These are phyloP conservation scores for Philaethria dido DNA, from an alignment of 2,888 invertebrate species.

Conservation along the genomic window DNA sequence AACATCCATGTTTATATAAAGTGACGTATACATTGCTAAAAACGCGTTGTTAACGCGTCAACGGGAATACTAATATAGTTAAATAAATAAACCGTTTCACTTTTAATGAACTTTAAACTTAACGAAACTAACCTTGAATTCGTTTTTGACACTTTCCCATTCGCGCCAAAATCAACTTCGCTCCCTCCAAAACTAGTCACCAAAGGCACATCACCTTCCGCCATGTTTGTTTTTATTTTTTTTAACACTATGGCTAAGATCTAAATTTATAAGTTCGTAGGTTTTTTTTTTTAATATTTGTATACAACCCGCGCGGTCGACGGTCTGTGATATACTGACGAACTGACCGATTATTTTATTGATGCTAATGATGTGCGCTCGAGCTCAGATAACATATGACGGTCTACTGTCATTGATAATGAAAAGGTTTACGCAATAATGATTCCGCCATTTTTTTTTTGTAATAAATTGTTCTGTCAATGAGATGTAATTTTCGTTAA, in stretches of 20 bases:
- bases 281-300: conserved; percentile 38
- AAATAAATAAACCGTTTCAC: conserved; percentile 3
- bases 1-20: too few relatives aligned
- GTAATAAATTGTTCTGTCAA: conserved; percentile 12
- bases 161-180: conserved; percentile 73
- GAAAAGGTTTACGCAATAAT: conserved; percentile 51
- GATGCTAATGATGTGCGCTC: conserved; percentile 70
- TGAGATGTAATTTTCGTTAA: conserved; percentile 23
- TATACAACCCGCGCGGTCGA: conserved; percentile 51
- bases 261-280: conserved; percentile 41
- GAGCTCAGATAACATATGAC: conserved; percentile 70
- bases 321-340: conserved; percentile 64
- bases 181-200: conserved; percentile 74
- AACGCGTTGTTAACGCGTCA: too few relatives aligned
- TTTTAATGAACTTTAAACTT: conserved; percentile 35
- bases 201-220: conserved; percentile 77
- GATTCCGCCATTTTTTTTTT: conserved; percentile 37
- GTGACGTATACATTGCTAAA: too few relatives aligned
- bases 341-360: conserved; percentile 70
- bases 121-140: conserved; percentile 75
- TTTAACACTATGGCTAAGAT: conserved; percentile 46
- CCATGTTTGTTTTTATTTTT: conserved; percentile 61
- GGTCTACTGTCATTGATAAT: conserved; percentile 73
- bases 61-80: too few relatives aligned
- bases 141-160: conserved; percentile 69